Base-by-base conservation (phyloP, 2,113 vertebrate species). In the Vireo altiloquus region DNA sequence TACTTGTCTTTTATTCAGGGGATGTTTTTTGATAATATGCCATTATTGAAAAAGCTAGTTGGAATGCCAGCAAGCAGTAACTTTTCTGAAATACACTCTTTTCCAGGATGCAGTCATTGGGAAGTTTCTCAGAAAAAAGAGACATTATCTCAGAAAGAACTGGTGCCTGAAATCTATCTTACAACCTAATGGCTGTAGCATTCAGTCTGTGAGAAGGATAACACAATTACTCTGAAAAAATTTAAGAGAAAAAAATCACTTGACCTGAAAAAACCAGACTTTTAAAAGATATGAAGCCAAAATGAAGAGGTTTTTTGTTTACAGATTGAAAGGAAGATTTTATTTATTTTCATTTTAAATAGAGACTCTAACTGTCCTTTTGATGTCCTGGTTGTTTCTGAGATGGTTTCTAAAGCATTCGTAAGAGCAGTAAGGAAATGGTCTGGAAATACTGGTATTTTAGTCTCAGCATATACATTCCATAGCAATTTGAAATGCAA, bases 161-260 rank as follows among this genome's bases (percentile, higher is more conserved):
- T 27, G 18, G 13, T 64, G 54, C 17, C 39, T 40, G 37, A 88
- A 76, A 64, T 52, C 6, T 82, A 2, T 79, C 35, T 19, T 39
- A 46, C 7, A 71, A 25, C 1, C 2, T 53, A 64, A 68, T 18
- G 5, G 10, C 9, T 76, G 31, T 11, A 69, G 7, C 11, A 33
- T 57, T 87, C 4, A 3, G 6, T 74, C 40, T 53, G 12, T 1
- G 4, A 30, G 10, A 53, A 72, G 28, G 9, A 37, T 42, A 69
- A 44, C 1, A 81, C 6, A 39, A 4, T 61, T 80, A 46, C 13
- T 69, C 17, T 49, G 18, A 9, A 6, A 24, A 63, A 11, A 4
- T 4, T 13, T 1, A 10, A 13, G 5, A 35, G 1, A 28, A 17
- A 56, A n/a, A 44, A 50, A 7, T 3, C 6, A 14, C 13, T 74